phyloP scores from a whole-genome alignment of 1,140 invertebrate genomes.

The Formica selysi region DNA sequence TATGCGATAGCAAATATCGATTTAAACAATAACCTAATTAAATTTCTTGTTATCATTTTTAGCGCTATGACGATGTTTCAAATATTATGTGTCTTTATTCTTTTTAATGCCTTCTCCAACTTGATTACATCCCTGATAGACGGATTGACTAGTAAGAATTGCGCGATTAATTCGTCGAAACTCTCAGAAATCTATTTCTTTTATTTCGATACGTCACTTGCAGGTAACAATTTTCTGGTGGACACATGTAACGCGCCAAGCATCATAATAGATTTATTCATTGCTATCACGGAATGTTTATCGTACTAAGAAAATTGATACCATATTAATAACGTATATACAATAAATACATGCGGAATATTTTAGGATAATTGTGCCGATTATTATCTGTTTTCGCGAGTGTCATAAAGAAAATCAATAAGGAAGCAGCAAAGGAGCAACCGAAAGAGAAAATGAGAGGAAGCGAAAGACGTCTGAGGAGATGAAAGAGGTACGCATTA shows the following conservation, averaged over 20 bases:
- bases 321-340: too few species aligned
- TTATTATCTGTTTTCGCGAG: too few species aligned
- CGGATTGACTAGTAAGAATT: background rate
- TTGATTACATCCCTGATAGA: background rate
- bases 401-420: too few species aligned
- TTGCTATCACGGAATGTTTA: too few species aligned
- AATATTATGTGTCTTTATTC: background rate
- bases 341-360: too few species aligned
- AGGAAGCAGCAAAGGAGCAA: background rate
- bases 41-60: too few species aligned
- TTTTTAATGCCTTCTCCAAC: background rate
- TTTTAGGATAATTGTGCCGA: too few species aligned
- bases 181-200: constrained; percentile 28
- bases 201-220: constrained; percentile 55
- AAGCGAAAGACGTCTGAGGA: background rate
- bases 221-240: constrained; percentile 76
- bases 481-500: background rate
- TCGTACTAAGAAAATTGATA: too few species aligned
- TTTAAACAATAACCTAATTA: background rate
- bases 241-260: constrained; percentile 44
- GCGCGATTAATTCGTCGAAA: constrained; percentile 65
- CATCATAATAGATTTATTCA: too few species aligned
- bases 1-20: background rate
- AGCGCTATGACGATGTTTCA: background rate
- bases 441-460: background rate